Conservation (phyloP, 2,797 vertebrate genomes). For the Protonibea diacanthus region DNA sequence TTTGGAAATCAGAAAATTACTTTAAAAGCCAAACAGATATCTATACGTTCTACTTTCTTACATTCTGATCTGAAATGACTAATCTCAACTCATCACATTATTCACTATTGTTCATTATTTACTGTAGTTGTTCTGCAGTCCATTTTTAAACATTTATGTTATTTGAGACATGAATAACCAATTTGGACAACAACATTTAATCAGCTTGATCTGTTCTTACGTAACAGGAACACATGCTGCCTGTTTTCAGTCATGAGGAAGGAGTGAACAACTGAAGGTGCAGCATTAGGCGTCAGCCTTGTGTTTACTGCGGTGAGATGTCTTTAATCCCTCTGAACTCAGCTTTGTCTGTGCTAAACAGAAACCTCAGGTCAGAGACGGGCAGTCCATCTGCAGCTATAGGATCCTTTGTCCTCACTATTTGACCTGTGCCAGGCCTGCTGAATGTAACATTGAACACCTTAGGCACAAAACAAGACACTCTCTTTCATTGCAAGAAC, state of each 20-base stretch:
- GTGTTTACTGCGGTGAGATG: conserved; percentile 34
- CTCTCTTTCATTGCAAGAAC: conserved; percentile 73
- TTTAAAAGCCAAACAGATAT: conserved; percentile 2
- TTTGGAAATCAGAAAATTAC: conserved; percentile 20
- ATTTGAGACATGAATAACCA: conserved; percentile 1
- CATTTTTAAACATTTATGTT: neutral
- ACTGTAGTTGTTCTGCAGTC: neutral
- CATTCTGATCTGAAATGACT: neutral
- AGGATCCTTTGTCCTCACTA: conserved; percentile 21
- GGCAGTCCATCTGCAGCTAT: conserved; percentile 32
- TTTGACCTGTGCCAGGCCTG: conserved; percentile 48
- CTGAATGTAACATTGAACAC: conserved; percentile 60
- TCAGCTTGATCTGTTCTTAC: conserved; percentile 31
- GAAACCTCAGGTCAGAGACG: conserved; percentile 40
- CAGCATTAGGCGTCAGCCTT: conserved; percentile 4
- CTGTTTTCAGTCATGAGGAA: conserved; percentile 57
- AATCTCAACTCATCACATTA: neutral
- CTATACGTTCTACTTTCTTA: neutral
- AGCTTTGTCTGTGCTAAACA: conserved; percentile 30
- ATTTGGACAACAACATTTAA: neutral
- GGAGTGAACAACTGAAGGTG: conserved; percentile 28
- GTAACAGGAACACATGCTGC: conserved; percentile 37
- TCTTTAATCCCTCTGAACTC: conserved; percentile 12
- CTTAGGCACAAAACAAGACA: conserved; percentile 72
- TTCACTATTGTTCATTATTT: too few relatives aligned